These are phyloP conservation scores for Protodeltote pygarga DNA, from an alignment of 2,888 invertebrate species.

Conservation along the genomic window DNA sequence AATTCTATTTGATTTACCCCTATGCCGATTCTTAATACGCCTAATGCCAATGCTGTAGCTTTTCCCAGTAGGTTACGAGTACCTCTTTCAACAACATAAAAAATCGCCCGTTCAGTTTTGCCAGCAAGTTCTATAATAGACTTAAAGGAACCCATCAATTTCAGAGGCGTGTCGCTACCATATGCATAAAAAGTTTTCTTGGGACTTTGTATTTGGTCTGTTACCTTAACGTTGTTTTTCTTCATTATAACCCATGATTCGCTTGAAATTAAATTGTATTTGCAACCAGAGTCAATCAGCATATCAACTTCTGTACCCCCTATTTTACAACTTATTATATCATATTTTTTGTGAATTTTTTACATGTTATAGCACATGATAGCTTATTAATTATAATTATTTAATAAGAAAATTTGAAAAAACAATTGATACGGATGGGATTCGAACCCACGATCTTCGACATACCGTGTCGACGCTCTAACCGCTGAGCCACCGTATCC, in stretches of 20 bases:
- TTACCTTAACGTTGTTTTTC: conserved; percentile 5
- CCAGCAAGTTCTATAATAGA: conserved; percentile 4
- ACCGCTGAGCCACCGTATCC: too few species aligned
- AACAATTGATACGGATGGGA: too few species aligned
- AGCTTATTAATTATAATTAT: too few species aligned
- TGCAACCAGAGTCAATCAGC: conserved; percentile 43
- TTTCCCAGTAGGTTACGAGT: conserved; percentile 30
- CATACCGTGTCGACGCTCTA: too few species aligned
- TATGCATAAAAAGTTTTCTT: conserved; percentile 33
- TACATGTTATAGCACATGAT: too few species aligned
- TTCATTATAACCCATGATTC: conserved; percentile 36
- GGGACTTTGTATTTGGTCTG: conserved; percentile 15
- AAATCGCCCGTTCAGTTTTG: conserved; percentile 5
- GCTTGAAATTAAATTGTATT: conserved; percentile 37
- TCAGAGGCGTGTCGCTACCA: conserved; percentile 30
- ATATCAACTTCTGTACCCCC: conserved; percentile 32
- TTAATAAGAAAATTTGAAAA: too few species aligned
- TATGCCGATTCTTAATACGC: conserved; percentile 24
- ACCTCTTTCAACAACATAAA: conserved; percentile 37
- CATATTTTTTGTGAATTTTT: too few species aligned
- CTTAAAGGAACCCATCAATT: conserved; percentile 34
- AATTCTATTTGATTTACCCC: conserved; percentile 8
- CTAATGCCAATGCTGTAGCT: conserved; percentile 16
- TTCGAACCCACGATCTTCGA: too few species aligned
- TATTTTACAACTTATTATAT: conserved; percentile 13